Evolutionary conservation across 2,888 invertebrate genomes (phyloP).

Genomic region (Conchocele bisecta): DNA sequence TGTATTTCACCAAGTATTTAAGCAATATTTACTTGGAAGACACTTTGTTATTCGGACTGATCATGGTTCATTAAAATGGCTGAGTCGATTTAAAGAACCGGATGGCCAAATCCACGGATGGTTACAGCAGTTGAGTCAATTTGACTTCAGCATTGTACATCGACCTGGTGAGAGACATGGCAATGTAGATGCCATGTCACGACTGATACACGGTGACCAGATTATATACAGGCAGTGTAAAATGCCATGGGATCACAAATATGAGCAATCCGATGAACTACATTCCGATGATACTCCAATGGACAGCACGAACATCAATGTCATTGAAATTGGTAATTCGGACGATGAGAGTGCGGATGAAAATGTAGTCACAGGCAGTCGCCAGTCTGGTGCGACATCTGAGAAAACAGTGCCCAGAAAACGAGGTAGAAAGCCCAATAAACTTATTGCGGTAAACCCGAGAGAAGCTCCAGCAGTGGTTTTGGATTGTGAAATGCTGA

Average conservation of each 20-base stretch:
- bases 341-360: no score
- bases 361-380: no score
- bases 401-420: no score
- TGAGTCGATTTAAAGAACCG: conserved; percentile 43
- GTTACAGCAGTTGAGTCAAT: conserved; percentile 38
- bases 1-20: conserved; percentile 56
- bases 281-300: no score
- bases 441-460: no score
- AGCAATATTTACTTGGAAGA: conserved; percentile 55
- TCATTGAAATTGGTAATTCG: no score
- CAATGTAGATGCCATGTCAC: conserved; percentile 35
- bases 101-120: conserved; percentile 46
- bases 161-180: conserved; percentile 33
- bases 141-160: conserved; percentile 42
- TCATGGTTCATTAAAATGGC: conserved; percentile 52
- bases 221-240: conserved; percentile 32
- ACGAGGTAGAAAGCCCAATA: no score
- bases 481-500: no score
- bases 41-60: conserved; percentile 52
- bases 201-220: conserved; percentile 16
- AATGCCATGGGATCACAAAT: conserved; percentile 24
- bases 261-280: no score
- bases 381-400: no score
- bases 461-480: no score
- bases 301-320: no score